These are phyloP conservation scores for Punctoribates punctum DNA, from an alignment of 2,888 invertebrate genomes.

Conservation along the genomic window DNA sequence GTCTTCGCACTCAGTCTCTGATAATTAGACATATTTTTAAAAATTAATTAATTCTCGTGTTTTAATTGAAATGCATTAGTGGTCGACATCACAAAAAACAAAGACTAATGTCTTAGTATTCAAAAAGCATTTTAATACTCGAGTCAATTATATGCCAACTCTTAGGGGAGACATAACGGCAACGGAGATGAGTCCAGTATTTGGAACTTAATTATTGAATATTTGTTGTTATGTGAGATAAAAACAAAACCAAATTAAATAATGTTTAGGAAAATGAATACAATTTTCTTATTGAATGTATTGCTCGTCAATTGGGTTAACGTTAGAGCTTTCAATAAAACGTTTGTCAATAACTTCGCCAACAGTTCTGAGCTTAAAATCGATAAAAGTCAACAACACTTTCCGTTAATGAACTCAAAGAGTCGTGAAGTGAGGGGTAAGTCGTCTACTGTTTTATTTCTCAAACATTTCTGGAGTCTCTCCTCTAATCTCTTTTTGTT, in stretches of 20 bases:
- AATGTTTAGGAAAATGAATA: not conserved
- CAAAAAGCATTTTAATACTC: too few species aligned
- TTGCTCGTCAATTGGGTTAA: not conserved
- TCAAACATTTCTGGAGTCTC: too few species aligned
- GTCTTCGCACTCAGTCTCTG: not conserved
- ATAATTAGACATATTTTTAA: not conserved
- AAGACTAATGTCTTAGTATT: not conserved
- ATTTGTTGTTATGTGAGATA: too few species aligned
- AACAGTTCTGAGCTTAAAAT: not conserved
- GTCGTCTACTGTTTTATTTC: not conserved
- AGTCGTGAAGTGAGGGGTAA: constrained; percentile 26
- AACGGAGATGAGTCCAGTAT: too few species aligned
- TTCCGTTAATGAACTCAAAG: not conserved
- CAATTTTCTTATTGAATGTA: not conserved
- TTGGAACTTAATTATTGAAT: too few species aligned
- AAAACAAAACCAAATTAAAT: not conserved
- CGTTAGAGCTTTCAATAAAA: not conserved
- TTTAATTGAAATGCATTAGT: constrained; percentile 2
- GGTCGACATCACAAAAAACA: not conserved
- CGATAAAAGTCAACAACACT: not conserved
- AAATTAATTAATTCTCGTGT: not conserved
- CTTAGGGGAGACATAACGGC: too few species aligned
- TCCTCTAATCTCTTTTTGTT: not conserved
- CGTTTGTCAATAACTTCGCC: not conserved
- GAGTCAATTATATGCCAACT: too few species aligned